phyloP scores from a whole-genome alignment of 1,140 invertebrate species.

The Drosophila murphyi region DNA sequence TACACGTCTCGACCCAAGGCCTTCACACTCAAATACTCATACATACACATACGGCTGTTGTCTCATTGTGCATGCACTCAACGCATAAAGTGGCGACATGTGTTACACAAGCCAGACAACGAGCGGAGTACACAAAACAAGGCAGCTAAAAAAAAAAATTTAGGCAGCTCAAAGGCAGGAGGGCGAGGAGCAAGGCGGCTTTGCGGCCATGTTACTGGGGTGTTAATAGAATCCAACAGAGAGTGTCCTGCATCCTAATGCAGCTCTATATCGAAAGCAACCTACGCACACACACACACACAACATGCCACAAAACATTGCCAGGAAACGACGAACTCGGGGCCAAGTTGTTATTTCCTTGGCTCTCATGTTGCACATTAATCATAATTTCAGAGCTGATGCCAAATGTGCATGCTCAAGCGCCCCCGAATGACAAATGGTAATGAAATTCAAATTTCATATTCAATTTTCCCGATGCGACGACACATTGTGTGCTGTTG shows the following conservation, averaged over 20 bases:
- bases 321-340: neutral
- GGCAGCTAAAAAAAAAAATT: neutral
- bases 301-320: slow-evolving; percentile 28
- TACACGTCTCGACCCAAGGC: slow-evolving; percentile 32
- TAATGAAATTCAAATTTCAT: slow-evolving; percentile 28
- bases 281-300: neutral
- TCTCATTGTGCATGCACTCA: slow-evolving; percentile 73
- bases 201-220: slow-evolving; percentile 28
- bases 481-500: neutral
- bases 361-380: slow-evolving; percentile 42
- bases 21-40: neutral
- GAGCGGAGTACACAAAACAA: slow-evolving; percentile 30
- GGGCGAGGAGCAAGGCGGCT: neutral
- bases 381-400: slow-evolving; percentile 44
- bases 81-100: slow-evolving; percentile 79
- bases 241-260: slow-evolving; percentile 66
- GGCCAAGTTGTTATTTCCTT: neutral
- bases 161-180: neutral
- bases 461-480: slow-evolving; percentile 13
- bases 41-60: slow-evolving; percentile 38
- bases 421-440: slow-evolving; percentile 11
- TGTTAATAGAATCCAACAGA: slow-evolving; percentile 65
- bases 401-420: slow-evolving; percentile 17
- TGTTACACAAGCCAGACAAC: slow-evolving; percentile 55
- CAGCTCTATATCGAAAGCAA: slow-evolving; percentile 11